Percentiles rank a stretch among this genome's conserved stretches.
These are phyloP conservation scores for Pseudoatta argentina DNA, from an alignment of 1,140 invertebrate genomes.

Conservation along the genomic window DNA sequence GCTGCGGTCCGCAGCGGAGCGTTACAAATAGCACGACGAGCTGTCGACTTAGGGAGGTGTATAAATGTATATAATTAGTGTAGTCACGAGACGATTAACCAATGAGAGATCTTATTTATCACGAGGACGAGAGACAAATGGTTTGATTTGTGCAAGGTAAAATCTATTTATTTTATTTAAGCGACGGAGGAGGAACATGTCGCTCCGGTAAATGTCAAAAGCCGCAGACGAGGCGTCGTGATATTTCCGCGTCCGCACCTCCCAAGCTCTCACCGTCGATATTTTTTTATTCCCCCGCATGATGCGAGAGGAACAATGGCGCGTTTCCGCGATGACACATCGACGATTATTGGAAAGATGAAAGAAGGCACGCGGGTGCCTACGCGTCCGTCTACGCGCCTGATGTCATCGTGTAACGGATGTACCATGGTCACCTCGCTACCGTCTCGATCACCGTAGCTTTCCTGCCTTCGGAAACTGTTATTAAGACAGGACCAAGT, in stretches of 20 bases:
- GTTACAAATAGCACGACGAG: not conserved
- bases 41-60: not conserved
- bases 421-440: not conserved
- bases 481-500: slow-evolving; percentile 64
- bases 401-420: slow-evolving; percentile 68
- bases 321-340: slow-evolving; percentile 49
- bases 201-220: slow-evolving; percentile 8
- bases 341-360: slow-evolving; percentile 32
- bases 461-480: slow-evolving; percentile 58
- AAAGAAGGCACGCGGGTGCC: slow-evolving; percentile 25
- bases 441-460: not conserved
- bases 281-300: slow-evolving; percentile 5
- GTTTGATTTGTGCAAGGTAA: not conserved
- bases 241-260: not conserved
- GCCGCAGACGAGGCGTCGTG: not conserved
- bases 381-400: slow-evolving; percentile 54
- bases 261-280: not conserved
- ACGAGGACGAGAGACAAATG: not conserved
- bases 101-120: not conserved
- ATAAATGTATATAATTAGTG: slow-evolving; percentile 9
- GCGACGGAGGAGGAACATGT: not conserved
- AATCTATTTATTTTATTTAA: not conserved
- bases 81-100: not conserved
- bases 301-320: slow-evolving; percentile 7
- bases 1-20: not conserved